phyloP scores from a whole-genome alignment of 1,140 invertebrate genomes.

The Brachionus angularis region DNA sequence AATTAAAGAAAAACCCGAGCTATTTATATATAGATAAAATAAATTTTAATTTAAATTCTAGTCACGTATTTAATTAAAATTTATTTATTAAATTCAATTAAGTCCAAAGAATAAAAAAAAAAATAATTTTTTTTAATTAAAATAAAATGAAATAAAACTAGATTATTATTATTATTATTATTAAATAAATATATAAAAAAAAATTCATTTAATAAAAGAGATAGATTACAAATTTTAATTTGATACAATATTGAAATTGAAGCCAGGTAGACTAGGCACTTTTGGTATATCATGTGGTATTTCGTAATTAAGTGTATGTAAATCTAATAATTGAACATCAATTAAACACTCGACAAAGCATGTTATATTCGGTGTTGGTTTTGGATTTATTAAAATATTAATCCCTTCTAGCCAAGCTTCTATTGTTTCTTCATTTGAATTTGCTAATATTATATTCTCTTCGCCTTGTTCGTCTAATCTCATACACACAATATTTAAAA shows the following conservation, averaged over 20 bases:
- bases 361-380: constrained; percentile 18
- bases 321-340: constrained; percentile 24
- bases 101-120: constrained; percentile 1
- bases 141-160: background rate
- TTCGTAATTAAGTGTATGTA: constrained; percentile 26
- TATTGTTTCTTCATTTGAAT: constrained; percentile 23
- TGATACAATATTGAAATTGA: constrained; percentile 24
- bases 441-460: background rate
- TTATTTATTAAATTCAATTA: no score
- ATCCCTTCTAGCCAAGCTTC: constrained; percentile 30
- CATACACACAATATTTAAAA: background rate
- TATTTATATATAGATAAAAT: no score
- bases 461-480: constrained; percentile 32
- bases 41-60: background rate
- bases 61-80: constrained; percentile 41
- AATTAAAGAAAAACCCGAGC: no score
- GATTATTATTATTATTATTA: no score
- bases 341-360: constrained; percentile 41
- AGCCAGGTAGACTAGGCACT: constrained; percentile 2
- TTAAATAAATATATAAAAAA: no score
- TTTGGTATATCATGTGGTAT: constrained; percentile 17
- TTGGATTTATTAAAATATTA: constrained; percentile 31
- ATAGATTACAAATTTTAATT: no score
- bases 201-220: no score
- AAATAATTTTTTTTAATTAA: background rate